Percentiles rank a stretch among this genome's conserved stretches.
phyloP scores from a whole-genome alignment of 1,140 invertebrate species.

The Pemphigus obesinymphae region DNA sequence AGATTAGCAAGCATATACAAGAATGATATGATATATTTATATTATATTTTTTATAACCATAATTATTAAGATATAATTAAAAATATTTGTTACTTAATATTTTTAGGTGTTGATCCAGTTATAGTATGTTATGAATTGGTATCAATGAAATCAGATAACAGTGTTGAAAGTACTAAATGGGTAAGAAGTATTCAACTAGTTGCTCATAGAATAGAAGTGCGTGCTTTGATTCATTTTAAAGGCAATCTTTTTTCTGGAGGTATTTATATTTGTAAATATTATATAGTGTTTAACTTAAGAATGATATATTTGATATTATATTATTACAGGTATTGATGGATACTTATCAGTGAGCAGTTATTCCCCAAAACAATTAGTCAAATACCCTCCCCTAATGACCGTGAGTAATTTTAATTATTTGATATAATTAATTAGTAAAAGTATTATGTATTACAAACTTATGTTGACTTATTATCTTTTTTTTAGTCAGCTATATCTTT shows the following conservation, averaged over 20 bases:
- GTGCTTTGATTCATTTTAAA: constrained; percentile 61
- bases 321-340: constrained; percentile 61
- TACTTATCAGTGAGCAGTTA: constrained; percentile 65
- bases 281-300: neutral
- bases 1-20: too few relatives aligned
- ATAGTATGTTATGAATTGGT: constrained; percentile 63
- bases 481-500: constrained; percentile 56
- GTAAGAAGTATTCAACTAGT: constrained; percentile 70
- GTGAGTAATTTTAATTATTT: constrained; percentile 44
- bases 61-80: too few relatives aligned
- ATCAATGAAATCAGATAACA: constrained; percentile 52
- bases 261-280: constrained; percentile 46
- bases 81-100: constrained; percentile 1
- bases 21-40: too few relatives aligned
- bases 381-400: constrained; percentile 65
- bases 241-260: constrained; percentile 71
- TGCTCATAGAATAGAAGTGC: constrained; percentile 80
- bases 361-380: constrained; percentile 61
- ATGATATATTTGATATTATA: constrained; percentile 9
- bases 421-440: neutral
- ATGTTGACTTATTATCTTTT: neutral
- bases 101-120: constrained; percentile 68
- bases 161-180: constrained; percentile 58
- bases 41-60: too few relatives aligned
- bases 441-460: neutral